Evolutionary conservation across 2,888 invertebrate species (phyloP).

Genomic region (Protula sp.): DNA sequence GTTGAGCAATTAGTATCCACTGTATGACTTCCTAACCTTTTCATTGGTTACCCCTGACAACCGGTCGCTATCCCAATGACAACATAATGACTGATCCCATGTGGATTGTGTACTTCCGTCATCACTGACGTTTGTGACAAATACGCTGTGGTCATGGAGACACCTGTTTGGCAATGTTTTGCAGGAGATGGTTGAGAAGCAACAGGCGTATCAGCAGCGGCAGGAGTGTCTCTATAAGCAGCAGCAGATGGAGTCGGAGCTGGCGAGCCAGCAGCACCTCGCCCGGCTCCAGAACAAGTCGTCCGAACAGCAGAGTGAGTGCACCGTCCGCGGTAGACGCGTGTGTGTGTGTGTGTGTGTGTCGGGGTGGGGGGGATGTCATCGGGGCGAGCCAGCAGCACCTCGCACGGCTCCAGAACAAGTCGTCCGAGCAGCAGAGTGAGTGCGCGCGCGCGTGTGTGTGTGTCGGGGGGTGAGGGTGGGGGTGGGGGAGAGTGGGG

Average conservation of each 20-base stretch:
- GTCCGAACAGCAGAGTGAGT: conserved; percentile 80
- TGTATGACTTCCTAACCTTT: too few species aligned
- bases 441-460: conserved; percentile 22
- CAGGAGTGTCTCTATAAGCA: conserved; percentile 79
- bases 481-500: too few species aligned
- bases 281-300: conserved; percentile 87
- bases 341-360: too few species aligned
- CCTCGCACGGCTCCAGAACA: conserved; percentile 80
- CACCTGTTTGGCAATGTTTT: neutral
- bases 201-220: conserved; percentile 30
- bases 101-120: too few species aligned
- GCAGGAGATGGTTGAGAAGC: conserved; percentile 3
- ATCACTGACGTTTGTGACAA: too few species aligned
- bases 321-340: neutral
- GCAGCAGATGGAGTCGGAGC: conserved; percentile 62
- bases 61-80: too few species aligned
- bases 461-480: too few species aligned
- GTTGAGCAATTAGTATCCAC: too few species aligned
- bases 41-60: too few species aligned
- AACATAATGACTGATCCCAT: too few species aligned
- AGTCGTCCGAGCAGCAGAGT: conserved; percentile 91
- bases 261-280: conserved; percentile 69
- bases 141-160: too few species aligned
- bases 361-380: too few species aligned
- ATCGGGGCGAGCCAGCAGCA: conserved; percentile 71